A percentile compares a stretch with the other conserved stretches of the same genome.
Evolutionary conservation across 2,888 invertebrate species (phyloP).

Genomic region (Flexamia atlantica): DNA sequence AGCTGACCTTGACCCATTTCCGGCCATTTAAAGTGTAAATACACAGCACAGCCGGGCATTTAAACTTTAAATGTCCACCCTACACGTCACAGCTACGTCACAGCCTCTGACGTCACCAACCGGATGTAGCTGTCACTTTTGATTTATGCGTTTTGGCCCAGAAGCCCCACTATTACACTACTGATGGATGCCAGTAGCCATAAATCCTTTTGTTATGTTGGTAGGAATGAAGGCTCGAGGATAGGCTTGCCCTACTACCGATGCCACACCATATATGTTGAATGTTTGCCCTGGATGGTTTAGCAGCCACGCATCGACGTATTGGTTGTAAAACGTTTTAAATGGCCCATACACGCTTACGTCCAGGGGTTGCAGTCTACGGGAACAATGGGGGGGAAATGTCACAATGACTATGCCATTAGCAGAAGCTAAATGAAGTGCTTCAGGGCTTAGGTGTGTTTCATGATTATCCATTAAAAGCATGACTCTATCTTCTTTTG

Average conservation of each 20-base stretch:
- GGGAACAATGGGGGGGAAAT: slow-evolving; percentile 17
- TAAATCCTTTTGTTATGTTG: too few species aligned
- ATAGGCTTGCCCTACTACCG: neutral
- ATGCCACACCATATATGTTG: slow-evolving; percentile 13
- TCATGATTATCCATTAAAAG: slow-evolving; percentile 37
- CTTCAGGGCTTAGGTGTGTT: slow-evolving; percentile 16
- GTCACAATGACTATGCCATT: slow-evolving; percentile 33
- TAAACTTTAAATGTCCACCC: too few species aligned
- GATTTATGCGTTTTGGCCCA: too few species aligned
- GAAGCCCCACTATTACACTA: too few species aligned
- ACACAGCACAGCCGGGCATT: too few species aligned
- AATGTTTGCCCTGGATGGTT: slow-evolving; percentile 27
- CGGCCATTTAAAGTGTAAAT: too few species aligned
- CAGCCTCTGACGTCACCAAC: too few species aligned
- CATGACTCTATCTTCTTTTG: neutral
- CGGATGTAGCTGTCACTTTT: too few species aligned
- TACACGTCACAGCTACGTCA: too few species aligned
- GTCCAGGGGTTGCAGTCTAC: slow-evolving; percentile 19
- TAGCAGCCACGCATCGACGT: neutral
- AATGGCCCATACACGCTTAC: slow-evolving; percentile 10
- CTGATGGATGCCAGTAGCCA: too few species aligned
- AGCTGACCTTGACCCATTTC: too few species aligned
- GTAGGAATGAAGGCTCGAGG: neutral
- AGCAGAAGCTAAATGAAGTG: neutral
- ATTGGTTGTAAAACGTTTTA: slow-evolving; percentile 14